These are phyloP conservation scores for Diglossa cyanea DNA, from an alignment of 2,797 vertebrate species.

Conservation along the genomic window DNA sequence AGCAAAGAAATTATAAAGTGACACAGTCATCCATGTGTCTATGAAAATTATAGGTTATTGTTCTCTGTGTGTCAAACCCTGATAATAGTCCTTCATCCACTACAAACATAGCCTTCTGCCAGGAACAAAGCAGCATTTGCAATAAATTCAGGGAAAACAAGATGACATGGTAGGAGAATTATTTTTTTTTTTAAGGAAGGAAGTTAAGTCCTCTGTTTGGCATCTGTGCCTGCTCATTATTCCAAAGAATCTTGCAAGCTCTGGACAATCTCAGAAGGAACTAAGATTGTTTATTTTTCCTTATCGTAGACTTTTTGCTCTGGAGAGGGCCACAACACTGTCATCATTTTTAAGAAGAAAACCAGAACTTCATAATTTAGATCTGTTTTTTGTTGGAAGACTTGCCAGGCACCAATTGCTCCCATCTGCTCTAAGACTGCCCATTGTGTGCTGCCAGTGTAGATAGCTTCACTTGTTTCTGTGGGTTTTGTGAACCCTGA, in stretches of 20 bases:
- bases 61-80: not conserved
- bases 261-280: not conserved
- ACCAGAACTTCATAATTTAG: not conserved
- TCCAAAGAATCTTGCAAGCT: not conserved
- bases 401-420: not conserved
- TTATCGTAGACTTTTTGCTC: fast-evolving
- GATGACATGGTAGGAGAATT: not conserved
- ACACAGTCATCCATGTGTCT: not conserved
- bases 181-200: not conserved
- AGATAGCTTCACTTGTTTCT: not conserved
- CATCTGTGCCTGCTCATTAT: not conserved
- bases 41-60: not conserved
- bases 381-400: not conserved
- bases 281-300: not conserved
- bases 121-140: not conserved
- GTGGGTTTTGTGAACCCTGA: not conserved
- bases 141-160: not conserved
- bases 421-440: not conserved
- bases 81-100: not conserved
- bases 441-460: fast-evolving
- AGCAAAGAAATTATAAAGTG: not conserved
- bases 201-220: not conserved
- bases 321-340: not conserved
- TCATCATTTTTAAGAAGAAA: not conserved
- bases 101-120: not conserved